Conservation (phyloP, 2,888 invertebrate genomes). For the Molorchus minor region DNA sequence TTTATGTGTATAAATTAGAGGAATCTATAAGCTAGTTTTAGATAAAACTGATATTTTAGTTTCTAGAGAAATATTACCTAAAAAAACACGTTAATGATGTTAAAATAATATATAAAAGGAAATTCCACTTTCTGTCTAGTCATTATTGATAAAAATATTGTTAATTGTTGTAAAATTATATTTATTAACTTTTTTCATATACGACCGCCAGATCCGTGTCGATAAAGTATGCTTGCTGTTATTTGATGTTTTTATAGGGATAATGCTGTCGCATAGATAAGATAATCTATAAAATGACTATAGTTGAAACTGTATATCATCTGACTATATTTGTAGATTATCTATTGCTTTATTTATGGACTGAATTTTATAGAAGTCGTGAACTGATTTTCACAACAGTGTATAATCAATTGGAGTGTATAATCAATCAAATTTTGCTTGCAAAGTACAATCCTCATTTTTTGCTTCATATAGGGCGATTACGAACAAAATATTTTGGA, state of each 20-base stretch:
- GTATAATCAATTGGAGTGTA: too few species aligned
- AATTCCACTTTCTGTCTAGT: slow-evolving; percentile 46
- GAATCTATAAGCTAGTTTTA: slow-evolving; percentile 6
- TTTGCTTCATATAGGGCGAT: too few species aligned
- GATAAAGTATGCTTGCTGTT: background rate
- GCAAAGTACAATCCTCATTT: too few species aligned
- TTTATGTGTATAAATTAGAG: slow-evolving; percentile 15
- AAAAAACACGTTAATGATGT: slow-evolving; percentile 28
- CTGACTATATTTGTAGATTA: background rate
- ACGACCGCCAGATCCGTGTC: background rate
- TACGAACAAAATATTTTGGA: too few species aligned
- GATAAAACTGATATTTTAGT: slow-evolving; percentile 35
- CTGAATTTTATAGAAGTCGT: too few species aligned
- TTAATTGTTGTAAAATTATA: slow-evolving; percentile 43
- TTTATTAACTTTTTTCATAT: slow-evolving; percentile 28
- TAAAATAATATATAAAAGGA: slow-evolving; percentile 28
- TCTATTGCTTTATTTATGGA: too few species aligned
- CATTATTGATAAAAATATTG: slow-evolving; percentile 41
- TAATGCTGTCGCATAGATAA: background rate
- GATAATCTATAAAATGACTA: background rate
- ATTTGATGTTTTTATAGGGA: slow-evolving; percentile 5
- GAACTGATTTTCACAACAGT: too few species aligned
- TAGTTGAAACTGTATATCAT: background rate
- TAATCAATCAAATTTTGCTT: too few species aligned
- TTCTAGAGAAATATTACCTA: slow-evolving; percentile 30